Percentiles rank a stretch among this genome's conserved stretches.
phyloP scores from a whole-genome alignment of 2,113 vertebrate genomes.

The Nycticorax nycticorax region DNA sequence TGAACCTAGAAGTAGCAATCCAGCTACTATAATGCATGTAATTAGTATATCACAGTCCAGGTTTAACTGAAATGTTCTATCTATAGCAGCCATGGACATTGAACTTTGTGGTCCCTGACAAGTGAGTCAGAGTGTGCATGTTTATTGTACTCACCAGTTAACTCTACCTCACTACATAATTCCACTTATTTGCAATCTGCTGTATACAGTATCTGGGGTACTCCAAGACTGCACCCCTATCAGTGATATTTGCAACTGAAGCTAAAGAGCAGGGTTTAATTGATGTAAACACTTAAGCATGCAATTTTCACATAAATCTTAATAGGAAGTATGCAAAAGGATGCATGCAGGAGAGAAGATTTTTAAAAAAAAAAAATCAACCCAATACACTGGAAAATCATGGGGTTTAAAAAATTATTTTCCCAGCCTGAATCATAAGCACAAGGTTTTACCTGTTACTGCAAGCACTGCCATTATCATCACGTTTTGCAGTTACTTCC shows the following conservation, averaged over 20 bases:
- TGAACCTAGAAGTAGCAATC: neutral
- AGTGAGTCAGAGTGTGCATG: neutral
- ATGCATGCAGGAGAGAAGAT: neutral
- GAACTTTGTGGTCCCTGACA: neutral
- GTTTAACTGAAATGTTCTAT: neutral
- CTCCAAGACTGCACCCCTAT: neutral
- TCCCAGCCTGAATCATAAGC: neutral
- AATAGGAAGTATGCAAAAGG: neutral
- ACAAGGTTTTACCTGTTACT: neutral
- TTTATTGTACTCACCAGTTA: neutral
- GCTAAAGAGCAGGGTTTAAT: neutral
- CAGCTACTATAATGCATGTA: neutral
- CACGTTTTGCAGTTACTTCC: neutral
- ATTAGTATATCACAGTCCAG: neutral
- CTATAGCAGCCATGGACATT: neutral
- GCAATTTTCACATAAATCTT: neutral
- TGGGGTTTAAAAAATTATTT: fast-evolving
- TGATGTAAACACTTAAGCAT: neutral
- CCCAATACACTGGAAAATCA: neutral
- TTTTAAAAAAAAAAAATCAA: neutral
- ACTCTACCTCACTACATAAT: neutral
- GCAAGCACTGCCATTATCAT: neutral
- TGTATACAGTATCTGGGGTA: neutral
- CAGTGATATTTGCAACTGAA: neutral
- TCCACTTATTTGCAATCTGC: neutral